A percentile compares a stretch with the other conserved stretches of the same genome.
phyloP scores from a whole-genome alignment of 2,113 vertebrate species.

The Potamarius usumacintae region DNA sequence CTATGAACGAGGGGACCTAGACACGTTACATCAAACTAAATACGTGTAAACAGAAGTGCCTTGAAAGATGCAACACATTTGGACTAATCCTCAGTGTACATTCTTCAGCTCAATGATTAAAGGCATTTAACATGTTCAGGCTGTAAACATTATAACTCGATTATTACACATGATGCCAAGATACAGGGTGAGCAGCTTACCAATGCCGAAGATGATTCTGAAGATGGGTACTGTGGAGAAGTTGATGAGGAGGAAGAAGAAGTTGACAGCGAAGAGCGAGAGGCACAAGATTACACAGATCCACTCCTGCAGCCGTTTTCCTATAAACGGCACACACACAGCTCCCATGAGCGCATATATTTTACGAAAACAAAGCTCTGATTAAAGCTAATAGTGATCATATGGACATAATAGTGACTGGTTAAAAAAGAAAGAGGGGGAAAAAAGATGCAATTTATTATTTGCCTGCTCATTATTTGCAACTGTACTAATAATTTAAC shows the following conservation, averaged over 20 bases:
- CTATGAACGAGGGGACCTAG: not conserved
- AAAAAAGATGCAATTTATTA: not conserved
- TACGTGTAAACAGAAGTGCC: not conserved
- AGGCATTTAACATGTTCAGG: not conserved
- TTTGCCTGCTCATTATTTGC: not conserved
- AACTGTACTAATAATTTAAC: not conserved
- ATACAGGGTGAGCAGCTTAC: constrained; percentile 49
- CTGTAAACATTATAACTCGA: not conserved
- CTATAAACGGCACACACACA: constrained; percentile 44
- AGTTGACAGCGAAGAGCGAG: constrained; percentile 69
- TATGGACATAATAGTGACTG: not conserved
- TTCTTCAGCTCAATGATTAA: not conserved
- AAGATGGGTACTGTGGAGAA: constrained; percentile 70
- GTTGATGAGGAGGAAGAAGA: constrained; percentile 65
- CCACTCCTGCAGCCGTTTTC: constrained; percentile 69
- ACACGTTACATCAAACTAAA: not conserved
- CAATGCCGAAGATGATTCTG: constrained; percentile 67
- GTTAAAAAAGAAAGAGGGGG: not conserved
- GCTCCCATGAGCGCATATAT: not conserved
- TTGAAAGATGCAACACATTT: not conserved
- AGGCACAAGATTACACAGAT: constrained; percentile 69
- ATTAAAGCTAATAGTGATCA: not conserved
- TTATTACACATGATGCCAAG: not conserved
- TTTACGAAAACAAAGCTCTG: not conserved
- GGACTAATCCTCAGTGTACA: not conserved